Percentiles rank a stretch among this genome's conserved stretches.
phyloP scores from a whole-genome alignment of 37 sponge, comb jelly and placozoan species.

The Hormiphora californensis region DNA sequence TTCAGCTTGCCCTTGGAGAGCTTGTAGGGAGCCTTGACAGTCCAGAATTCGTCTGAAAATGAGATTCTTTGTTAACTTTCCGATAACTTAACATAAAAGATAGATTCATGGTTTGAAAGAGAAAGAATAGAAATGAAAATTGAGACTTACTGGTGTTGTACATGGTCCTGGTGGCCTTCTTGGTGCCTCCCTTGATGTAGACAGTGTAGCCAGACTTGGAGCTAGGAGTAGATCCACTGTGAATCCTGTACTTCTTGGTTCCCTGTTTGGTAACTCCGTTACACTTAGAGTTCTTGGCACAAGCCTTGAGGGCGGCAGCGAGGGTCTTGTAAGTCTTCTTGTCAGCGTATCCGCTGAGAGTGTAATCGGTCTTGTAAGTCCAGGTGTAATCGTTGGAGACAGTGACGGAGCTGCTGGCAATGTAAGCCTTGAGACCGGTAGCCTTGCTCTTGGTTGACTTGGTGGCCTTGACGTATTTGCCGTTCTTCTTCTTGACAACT shows the following conservation, averaged over 20 bases:
- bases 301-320: neutral
- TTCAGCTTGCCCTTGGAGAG: neutral
- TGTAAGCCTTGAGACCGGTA: neutral
- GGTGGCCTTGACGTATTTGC: neutral
- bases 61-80: neutral
- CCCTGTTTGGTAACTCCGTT: neutral
- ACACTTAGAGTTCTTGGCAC: neutral
- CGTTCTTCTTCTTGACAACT: neutral
- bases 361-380: neutral
- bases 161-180: neutral
- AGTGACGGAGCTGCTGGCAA: neutral
- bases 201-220: neutral
- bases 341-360: neutral
- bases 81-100: no score
- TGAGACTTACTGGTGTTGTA: neutral
- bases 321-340: constrained; percentile 8
- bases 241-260: neutral
- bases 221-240: neutral
- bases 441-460: neutral
- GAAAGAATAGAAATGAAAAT: neutral
- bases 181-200: neutral
- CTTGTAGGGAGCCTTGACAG: neutral
- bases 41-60: neutral
- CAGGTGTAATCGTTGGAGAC: constrained; percentile 2
- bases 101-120: neutral